phyloP scores from a whole-genome alignment of 2,113 vertebrate genomes.

The Notothenia rossii region DNA sequence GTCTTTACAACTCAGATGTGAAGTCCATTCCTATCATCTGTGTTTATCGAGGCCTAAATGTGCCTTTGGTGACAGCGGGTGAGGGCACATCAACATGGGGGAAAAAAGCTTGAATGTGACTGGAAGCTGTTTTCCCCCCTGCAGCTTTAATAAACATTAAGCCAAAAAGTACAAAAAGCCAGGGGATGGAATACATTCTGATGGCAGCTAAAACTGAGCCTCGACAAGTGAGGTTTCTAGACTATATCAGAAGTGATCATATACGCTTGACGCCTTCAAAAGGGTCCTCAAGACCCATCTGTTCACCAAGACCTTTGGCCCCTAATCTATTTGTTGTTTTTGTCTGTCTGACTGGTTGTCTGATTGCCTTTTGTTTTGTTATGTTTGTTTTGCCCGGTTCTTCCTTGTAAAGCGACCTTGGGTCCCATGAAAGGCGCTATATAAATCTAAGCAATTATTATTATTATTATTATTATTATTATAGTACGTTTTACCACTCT shows the following conservation, averaged over 20 bases:
- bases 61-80: conserved; percentile 32
- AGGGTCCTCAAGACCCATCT: too few species aligned
- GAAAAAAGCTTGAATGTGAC: background rate
- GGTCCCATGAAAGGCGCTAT: too few species aligned
- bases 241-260: conserved; percentile 40
- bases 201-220: conserved; percentile 15
- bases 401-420: too few species aligned
- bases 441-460: too few species aligned
- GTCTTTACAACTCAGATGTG: conserved; percentile 45
- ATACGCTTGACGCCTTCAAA: background rate
- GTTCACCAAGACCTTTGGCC: too few species aligned
- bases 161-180: conserved; percentile 21
- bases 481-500: conserved; percentile 1
- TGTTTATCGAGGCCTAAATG: conserved; percentile 27
- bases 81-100: background rate
- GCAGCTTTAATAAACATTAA: conserved; percentile 34
- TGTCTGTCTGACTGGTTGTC: too few species aligned
- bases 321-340: too few species aligned
- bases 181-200: conserved; percentile 17
- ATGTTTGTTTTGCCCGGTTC: too few species aligned
- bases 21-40: conserved; percentile 30
- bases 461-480: too few species aligned
- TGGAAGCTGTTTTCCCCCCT: conserved; percentile 19
- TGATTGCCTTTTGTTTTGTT: too few species aligned
- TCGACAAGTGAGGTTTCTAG: background rate